A percentile compares a stretch with the other conserved stretches of the same genome.
These are phyloP conservation scores for Dasyurus viverrinus DNA, from an alignment of 2,113 vertebrate species.

Conservation along the genomic window DNA sequence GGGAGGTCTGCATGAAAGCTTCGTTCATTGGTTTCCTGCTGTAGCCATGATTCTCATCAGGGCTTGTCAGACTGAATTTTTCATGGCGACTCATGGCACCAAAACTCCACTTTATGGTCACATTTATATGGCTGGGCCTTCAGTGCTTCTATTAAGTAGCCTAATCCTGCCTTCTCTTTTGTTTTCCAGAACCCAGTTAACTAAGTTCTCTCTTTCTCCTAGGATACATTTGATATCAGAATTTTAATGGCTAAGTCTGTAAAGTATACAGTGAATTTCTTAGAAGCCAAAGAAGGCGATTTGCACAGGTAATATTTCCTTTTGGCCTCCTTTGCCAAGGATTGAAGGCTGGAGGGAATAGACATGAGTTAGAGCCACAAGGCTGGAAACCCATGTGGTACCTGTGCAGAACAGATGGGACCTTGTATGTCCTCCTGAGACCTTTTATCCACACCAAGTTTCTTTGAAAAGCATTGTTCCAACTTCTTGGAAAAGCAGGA, in stretches of 20 bases:
- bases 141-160: neutral
- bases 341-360: neutral
- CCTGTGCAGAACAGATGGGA: neutral
- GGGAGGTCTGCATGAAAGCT: neutral
- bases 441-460: neutral
- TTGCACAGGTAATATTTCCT: slow-evolving; percentile 89
- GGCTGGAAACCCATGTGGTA: neutral
- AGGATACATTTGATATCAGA: slow-evolving; percentile 97
- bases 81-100: neutral
- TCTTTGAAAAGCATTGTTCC: neutral
- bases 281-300: slow-evolving; percentile 97
- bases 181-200: neutral
- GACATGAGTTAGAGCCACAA: neutral
- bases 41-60: neutral
- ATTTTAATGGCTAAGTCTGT: slow-evolving; percentile 98
- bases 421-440: neutral
- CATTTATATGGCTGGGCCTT: neutral
- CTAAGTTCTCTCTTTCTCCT: slow-evolving; percentile 1
- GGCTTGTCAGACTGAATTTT: neutral
- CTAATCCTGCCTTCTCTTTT: neutral
- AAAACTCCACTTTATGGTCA: neutral
- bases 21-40: neutral
- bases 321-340: no score
- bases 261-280: slow-evolving; percentile 96
- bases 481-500: neutral